Percentiles rank a stretch among this genome's conserved stretches.
Evolutionary conservation across 1,140 invertebrate species (phyloP).

Genomic region (Rhyacophila brunnea): DNA sequence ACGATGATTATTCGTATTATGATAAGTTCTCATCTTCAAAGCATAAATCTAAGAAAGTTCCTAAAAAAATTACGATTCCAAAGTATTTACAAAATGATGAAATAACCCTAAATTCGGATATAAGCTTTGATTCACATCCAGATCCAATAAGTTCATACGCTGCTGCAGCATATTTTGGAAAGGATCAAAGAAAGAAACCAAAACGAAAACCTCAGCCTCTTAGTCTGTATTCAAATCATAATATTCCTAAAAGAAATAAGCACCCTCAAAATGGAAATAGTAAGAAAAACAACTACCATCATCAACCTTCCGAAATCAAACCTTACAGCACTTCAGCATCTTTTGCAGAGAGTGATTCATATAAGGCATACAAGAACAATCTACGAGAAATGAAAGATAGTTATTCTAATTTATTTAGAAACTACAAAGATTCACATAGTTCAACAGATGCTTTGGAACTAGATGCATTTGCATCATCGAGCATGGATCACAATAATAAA

Average conservation of each 20-base stretch:
- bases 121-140: not conserved
- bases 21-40: too few species aligned
- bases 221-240: not conserved
- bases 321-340: conserved; percentile 17
- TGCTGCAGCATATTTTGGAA: not conserved
- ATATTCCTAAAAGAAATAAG: not conserved
- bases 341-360: conserved; percentile 2
- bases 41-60: too few species aligned
- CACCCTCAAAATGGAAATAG: conserved; percentile 9
- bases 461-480: conserved; percentile 44
- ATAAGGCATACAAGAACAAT: not conserved
- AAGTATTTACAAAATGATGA: not conserved
- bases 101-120: not conserved
- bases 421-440: conserved; percentile 38
- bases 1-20: too few species aligned
- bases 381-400: not conserved
- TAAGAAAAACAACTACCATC: conserved; percentile 8
- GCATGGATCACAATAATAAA: conserved; percentile 36
- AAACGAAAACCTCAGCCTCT: not conserved
- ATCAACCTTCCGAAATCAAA: conserved; percentile 15
- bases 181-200: conserved; percentile 11
- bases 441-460: conserved; percentile 32
- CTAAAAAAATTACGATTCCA: too few species aligned
- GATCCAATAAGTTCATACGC: not conserved
- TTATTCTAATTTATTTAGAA: conserved; percentile 23